These are phyloP conservation scores for Bombus pascuorum DNA, from an alignment of 1,140 invertebrate genomes.

Conservation along the genomic window DNA sequence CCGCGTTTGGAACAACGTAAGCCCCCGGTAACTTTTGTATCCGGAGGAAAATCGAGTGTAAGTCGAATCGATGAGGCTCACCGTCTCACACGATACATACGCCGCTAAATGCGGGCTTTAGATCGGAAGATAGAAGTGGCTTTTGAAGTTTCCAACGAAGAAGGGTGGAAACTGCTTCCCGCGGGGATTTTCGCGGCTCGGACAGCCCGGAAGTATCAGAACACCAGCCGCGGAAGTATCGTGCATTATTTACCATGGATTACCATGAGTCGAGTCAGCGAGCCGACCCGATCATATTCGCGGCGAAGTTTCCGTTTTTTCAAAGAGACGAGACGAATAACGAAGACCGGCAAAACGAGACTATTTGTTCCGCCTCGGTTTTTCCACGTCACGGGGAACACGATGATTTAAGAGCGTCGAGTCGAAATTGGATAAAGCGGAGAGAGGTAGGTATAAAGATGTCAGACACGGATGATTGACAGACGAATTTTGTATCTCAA, in stretches of 20 bases:
- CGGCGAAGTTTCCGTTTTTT: conserved; percentile 14
- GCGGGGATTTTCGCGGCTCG: conserved; percentile 54
- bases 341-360: background rate
- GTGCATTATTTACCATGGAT: conserved; percentile 71
- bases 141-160: conserved; percentile 63
- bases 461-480: too few species aligned
- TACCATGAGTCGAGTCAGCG: conserved; percentile 47
- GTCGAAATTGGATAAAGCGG: too few species aligned
- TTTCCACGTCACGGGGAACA: background rate
- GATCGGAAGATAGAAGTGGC: conserved; percentile 52
- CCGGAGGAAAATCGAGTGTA: conserved; percentile 59
- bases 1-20: conserved; percentile 24
- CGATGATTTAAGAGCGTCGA: too few species aligned
- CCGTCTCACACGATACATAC: conserved; percentile 17
- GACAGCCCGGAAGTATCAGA: conserved; percentile 17
- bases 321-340: background rate
- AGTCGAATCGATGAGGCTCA: conserved; percentile 62
- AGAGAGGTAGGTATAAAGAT: too few species aligned
- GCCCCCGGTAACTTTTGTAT: conserved; percentile 64
- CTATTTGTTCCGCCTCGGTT: background rate
- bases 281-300: conserved; percentile 42
- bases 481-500: too few species aligned
- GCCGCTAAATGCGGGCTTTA: conserved; percentile 64
- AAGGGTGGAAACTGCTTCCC: conserved; percentile 66
- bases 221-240: conserved; percentile 16